Evolutionary conservation across 2,113 vertebrate genomes (phyloP).

Genomic region (Uropsilus gracilis): DNA sequence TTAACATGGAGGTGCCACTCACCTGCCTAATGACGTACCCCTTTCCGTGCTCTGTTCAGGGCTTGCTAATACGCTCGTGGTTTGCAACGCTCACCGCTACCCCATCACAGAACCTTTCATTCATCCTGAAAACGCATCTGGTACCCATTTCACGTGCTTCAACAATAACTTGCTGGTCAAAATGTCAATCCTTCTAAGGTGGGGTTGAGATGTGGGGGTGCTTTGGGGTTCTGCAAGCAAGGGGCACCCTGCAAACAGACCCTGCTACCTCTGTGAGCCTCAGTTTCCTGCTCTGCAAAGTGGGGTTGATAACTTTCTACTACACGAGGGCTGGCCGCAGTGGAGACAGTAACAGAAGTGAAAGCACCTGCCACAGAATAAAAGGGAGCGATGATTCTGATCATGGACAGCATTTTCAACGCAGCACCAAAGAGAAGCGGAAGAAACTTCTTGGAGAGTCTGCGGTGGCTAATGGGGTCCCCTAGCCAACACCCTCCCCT

Average conservation of each 20-base stretch:
- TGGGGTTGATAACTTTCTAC: background rate
- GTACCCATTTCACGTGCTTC: too few species aligned
- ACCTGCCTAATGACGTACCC: too few species aligned
- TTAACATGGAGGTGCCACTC: too few species aligned
- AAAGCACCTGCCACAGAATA: background rate
- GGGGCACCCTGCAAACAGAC: background rate
- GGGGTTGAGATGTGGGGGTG: too few species aligned
- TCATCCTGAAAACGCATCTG: too few species aligned
- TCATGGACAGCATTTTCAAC: constrained; percentile 25
- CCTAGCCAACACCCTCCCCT: constrained; percentile 81
- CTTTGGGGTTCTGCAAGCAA: background rate
- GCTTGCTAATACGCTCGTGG: too few species aligned
- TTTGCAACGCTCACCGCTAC: too few species aligned
- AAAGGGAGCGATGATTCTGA: background rate
- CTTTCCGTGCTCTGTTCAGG: too few species aligned
- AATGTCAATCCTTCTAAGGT: background rate
- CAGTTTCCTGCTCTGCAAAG: constrained; percentile 1
- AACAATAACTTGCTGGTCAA: background rate
- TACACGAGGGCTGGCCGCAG: background rate
- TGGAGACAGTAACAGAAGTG: background rate
- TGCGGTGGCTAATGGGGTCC: constrained; percentile 82
- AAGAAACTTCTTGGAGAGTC: constrained; percentile 83
- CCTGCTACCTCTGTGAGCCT: background rate
- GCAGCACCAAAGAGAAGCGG: constrained; percentile 50
- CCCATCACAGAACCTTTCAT: too few species aligned